Conservation (phyloP, 2,888 invertebrate genomes). For the Tuta absoluta region DNA sequence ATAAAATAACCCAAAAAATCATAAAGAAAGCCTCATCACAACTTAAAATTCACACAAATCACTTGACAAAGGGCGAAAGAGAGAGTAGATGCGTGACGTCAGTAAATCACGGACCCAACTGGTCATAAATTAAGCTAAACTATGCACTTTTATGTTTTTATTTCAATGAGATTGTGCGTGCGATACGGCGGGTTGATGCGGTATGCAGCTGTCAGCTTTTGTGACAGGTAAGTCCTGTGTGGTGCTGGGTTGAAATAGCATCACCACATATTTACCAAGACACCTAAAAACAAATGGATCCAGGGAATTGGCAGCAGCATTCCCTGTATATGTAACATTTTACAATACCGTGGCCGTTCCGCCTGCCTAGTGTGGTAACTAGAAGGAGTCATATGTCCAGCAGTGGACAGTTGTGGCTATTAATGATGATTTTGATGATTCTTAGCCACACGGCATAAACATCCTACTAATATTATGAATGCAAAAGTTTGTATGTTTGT, state of each 20-base stretch:
- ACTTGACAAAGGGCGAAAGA: slow-evolving; percentile 30
- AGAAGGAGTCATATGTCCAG: too few relatives aligned
- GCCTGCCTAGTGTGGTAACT: too few relatives aligned
- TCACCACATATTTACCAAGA: too few relatives aligned
- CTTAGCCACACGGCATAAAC: too few relatives aligned
- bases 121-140: slow-evolving; percentile 68
- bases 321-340: too few relatives aligned
- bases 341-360: too few relatives aligned
- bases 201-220: slow-evolving; percentile 33
- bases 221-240: background rate
- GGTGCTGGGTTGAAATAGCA: background rate
- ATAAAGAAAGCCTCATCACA: background rate
- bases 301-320: too few relatives aligned
- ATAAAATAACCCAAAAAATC: background rate
- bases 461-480: too few relatives aligned
- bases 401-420: too few relatives aligned
- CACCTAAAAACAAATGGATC: too few relatives aligned
- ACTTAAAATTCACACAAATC: slow-evolving; percentile 32
- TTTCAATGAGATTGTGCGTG: slow-evolving; percentile 38
- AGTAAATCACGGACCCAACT: slow-evolving; percentile 59
- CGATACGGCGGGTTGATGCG: slow-evolving; percentile 47
- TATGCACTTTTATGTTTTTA: slow-evolving; percentile 56
- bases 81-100: slow-evolving; percentile 49
- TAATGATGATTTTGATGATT: too few relatives aligned
- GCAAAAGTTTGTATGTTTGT: too few relatives aligned